Percentiles rank a stretch among this genome's conserved stretches.
phyloP scores from a whole-genome alignment of 2,113 vertebrate species.

The Mesembrinibis cayennensis region DNA sequence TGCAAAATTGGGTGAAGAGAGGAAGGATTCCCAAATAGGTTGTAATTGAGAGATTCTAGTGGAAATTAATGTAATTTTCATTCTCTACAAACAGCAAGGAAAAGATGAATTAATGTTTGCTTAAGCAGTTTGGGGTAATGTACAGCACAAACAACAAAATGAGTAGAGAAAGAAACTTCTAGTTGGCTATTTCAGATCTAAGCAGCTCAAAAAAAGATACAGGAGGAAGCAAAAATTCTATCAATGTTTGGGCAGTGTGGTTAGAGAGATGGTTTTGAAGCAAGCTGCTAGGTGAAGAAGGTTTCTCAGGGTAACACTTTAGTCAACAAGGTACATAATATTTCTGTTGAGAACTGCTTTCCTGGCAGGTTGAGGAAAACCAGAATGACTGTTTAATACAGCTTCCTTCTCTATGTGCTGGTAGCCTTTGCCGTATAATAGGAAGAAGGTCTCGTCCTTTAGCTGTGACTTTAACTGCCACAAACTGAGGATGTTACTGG shows the following conservation, averaged over 20 bases:
- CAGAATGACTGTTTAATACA: background rate
- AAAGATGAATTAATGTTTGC: background rate
- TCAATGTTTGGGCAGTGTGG: background rate
- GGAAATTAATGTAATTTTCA: background rate
- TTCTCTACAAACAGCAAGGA: background rate
- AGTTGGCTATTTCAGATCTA: background rate
- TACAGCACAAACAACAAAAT: background rate
- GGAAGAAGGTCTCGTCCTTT: background rate
- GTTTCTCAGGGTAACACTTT: background rate
- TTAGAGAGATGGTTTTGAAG: background rate
- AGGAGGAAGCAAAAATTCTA: background rate
- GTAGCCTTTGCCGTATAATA: fast-evolving
- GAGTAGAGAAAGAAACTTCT: background rate
- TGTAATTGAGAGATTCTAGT: background rate
- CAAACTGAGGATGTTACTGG: background rate
- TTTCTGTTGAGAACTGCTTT: background rate
- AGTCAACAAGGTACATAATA: fast-evolving
- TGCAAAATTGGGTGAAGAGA: background rate
- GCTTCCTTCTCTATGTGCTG: background rate
- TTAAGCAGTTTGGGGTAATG: background rate
- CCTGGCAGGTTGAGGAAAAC: background rate
- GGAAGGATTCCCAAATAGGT: background rate
- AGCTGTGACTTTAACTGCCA: background rate
- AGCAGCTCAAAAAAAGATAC: background rate
- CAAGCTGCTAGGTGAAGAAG: background rate